Conservation (phyloP, 2,113 vertebrate genomes). For the Otolemur garnettii region DNA sequence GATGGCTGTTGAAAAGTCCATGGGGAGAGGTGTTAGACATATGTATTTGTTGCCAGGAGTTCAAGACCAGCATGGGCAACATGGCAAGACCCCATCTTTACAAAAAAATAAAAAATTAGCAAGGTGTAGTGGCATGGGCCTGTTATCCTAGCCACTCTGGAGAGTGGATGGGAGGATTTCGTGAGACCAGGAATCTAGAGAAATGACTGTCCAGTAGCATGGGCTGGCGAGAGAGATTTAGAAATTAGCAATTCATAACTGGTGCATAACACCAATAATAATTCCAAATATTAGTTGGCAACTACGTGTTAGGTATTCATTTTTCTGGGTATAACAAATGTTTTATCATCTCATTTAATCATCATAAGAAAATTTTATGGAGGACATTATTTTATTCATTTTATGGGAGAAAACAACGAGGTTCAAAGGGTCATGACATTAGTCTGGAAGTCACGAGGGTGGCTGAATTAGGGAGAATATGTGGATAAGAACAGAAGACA, state of each 20-base stretch:
- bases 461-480: constrained; percentile 29
- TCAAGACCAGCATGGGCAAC: no score
- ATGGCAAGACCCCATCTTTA: no score
- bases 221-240: not conserved
- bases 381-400: not conserved
- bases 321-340: not conserved
- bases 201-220: not conserved
- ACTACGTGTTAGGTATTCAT: constrained; percentile 1
- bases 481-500: not conserved
- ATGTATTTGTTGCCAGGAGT: not conserved
- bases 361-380: not conserved
- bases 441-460: not conserved
- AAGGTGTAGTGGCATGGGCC: no score
- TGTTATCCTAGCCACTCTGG: no score
- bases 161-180: no score
- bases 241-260: not conserved
- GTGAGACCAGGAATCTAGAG: no score
- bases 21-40: not conserved
- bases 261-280: not conserved
- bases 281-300: constrained; percentile 11
- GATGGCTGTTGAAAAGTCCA: not conserved
- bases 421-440: constrained; percentile 21
- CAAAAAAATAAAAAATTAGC: no score
- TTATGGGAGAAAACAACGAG: not conserved
- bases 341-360: constrained; percentile 37